Percentiles rank a stretch among this genome's conserved stretches.
Evolutionary conservation across 2,888 invertebrate species (phyloP).

Genomic region (Diadegma fenestrale): DNA sequence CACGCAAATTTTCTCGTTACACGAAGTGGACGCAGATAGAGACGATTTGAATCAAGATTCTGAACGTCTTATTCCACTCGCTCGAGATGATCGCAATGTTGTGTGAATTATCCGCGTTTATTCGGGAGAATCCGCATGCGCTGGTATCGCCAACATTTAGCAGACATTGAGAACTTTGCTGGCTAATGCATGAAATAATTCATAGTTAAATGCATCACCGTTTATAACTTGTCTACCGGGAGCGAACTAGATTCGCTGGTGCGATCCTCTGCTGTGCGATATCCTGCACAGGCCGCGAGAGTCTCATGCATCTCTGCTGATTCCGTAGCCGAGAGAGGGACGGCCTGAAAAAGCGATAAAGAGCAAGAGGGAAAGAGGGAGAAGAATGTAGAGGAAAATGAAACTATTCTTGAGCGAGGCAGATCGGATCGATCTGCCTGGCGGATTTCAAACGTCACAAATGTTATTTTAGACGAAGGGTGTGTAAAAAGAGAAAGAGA

Average conservation of each 20-base stretch:
- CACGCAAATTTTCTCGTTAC: too few relatives aligned
- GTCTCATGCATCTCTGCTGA: slow-evolving; percentile 5
- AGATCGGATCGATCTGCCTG: slow-evolving; percentile 69
- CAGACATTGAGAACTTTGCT: slow-evolving; percentile 18
- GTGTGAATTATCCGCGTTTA: not conserved
- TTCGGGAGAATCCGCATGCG: not conserved
- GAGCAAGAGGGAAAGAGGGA: not conserved
- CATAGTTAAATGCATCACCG: slow-evolving; percentile 46
- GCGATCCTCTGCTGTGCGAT: not conserved
- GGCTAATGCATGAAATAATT: slow-evolving; percentile 64
- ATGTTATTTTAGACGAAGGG: slow-evolving; percentile 70
- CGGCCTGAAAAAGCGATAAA: not conserved
- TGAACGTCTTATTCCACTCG: not conserved
- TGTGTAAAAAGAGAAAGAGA: slow-evolving; percentile 7
- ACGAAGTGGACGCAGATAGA: too few relatives aligned
- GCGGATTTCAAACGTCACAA: slow-evolving; percentile 71
- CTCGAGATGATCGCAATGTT: not conserved
- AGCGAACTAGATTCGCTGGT: slow-evolving; percentile 23
- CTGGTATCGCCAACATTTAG: slow-evolving; percentile 7
- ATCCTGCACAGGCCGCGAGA: not conserved
- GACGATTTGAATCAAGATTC: not conserved
- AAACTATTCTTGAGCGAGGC: slow-evolving; percentile 51
- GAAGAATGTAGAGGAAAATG: not conserved
- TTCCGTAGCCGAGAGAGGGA: slow-evolving; percentile 25
- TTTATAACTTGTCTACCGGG: slow-evolving; percentile 46